phyloP scores from a whole-genome alignment of 2,113 vertebrate species.

The Elgaria multicarinata region DNA sequence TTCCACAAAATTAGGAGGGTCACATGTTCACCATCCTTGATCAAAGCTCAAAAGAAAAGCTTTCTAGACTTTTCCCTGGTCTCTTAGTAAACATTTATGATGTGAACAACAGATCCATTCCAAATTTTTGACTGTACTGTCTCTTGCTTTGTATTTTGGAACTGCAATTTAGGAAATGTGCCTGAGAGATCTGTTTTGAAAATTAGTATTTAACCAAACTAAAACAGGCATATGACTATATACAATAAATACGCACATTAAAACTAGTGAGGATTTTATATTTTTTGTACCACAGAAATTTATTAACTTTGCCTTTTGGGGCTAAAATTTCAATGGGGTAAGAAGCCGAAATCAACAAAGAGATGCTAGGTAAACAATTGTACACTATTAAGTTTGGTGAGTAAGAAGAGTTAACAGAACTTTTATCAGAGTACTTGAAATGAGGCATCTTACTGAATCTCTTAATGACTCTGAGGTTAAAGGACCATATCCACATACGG shows the following conservation, averaged over 20 bases:
- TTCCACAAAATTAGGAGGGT: too few relatives aligned
- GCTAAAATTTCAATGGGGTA: background rate
- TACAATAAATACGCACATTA: background rate
- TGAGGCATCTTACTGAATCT: background rate
- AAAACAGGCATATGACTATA: background rate
- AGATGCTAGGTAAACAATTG: background rate
- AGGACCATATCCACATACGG: background rate
- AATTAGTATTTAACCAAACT: background rate
- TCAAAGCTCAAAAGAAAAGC: background rate
- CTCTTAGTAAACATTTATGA: background rate
- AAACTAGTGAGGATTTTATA: background rate
- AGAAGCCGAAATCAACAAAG: background rate
- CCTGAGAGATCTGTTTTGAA: background rate
- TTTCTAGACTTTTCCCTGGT: background rate
- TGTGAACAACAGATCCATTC: background rate
- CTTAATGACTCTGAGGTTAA: background rate
- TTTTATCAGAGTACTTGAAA: background rate
- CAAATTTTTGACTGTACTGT: background rate
- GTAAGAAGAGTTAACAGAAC: background rate
- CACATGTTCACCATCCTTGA: too few relatives aligned
- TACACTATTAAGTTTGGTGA: background rate
- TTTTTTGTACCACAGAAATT: background rate
- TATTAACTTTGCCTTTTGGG: background rate
- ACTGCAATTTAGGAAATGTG: background rate
- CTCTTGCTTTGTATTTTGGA: background rate